Base-by-base conservation (phyloP, 2,113 vertebrate genomes). In the Macrotus californicus region DNA sequence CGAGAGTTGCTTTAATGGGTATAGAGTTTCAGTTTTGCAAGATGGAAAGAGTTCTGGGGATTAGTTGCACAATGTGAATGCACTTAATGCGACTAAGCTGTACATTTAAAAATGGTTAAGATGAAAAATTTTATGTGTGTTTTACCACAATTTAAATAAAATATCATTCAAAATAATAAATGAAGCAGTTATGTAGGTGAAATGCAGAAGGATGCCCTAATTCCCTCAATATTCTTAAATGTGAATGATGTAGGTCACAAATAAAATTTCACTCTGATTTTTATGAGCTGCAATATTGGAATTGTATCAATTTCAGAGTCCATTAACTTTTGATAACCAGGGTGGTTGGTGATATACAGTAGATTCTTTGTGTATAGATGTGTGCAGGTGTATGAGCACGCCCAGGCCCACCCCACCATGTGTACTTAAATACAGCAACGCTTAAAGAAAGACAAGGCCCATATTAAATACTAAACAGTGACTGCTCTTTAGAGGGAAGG, bases 281-380 rank as follows among this genome's bases (percentile, higher is more conserved):
- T 98, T 98, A 98, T 97, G 96, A 97, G 97, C 96, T 95, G 81
- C 87, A 97, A 94, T 98, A 97, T 96, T 97, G 95, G 92, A 95
- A 98, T 88, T 98, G 94, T 98, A 96, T 98, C 98, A 98, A 96
- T 98, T 98, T 98, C 98, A 98, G 96, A 98, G 95, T 95, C 98
- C 97, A 98, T 98, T 98, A 98, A 98, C 97, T 98, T 98, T 97
- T 97, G 97, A 98, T 98, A 98, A 98, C 95, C 89, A 85, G 94
- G 81, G 93, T 96, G 93, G 91, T 96, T 98, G 96, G 94, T 96
- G 93, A 79, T 77, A 89, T 15, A 10, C 36, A 88, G 77, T 96
- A 69, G 70, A 67, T 81, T 88, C 72, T 88, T 15, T 91, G 87
- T 95, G 69, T 95, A 34, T 39, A 34, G 34, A 43, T 50, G 15